Base-by-base conservation (phyloP, 1,140 invertebrate genomes). In the Nixonia krombeini region DNA sequence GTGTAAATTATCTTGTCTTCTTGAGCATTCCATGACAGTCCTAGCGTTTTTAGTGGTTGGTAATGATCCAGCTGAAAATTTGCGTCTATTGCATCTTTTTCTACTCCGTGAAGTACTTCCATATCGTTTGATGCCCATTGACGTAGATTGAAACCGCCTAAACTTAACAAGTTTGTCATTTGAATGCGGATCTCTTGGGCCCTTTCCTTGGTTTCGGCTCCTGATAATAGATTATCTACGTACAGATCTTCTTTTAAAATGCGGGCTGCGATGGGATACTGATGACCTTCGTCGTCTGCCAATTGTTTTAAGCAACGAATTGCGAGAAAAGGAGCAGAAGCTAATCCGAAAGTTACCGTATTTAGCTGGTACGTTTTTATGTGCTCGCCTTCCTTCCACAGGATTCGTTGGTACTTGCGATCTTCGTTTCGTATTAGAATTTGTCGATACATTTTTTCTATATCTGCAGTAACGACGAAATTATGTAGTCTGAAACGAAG, bases 181-280 rank as follows among this genome's bases (percentile, higher is more conserved):
- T n/a, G n/a, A n/a, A n/a, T n/a, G n/a, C n/a, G n/a, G n/a, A n/a
- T n/a, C n/a, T n/a, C n/a, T n/a, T n/a, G n/a, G n/a, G n/a, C n/a
- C n/a, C n/a, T n/a, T n/a, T n/a, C n/a, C n/a, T n/a, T n/a, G n/a
- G 75, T 79, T 1, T 72, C 67, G 5, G 25, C 25, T 4, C 83
- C 81, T 8, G 74, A 74, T 16, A 86, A 37, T 7, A 82, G 37
- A 68, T 86, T 81, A 59, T 87, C 86, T 3, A 86, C 80, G 44
- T 84, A 84, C 12, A 82, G 72, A 57, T 82, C 76, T 4, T 49
- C 62, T 47, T 68, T 42, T 12, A 82, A 28, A 26, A 53, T 12
- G 21, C 26, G 16, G 7, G 46, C 35, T 1, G 42, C 42, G 0
- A 1, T 3, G 0, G 53, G 62, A 52, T 29, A 53, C 25, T 41